These are phyloP conservation scores for Ctenosaura bakeri DNA, from an alignment of 2,797 vertebrate species.

Conservation along the genomic window DNA sequence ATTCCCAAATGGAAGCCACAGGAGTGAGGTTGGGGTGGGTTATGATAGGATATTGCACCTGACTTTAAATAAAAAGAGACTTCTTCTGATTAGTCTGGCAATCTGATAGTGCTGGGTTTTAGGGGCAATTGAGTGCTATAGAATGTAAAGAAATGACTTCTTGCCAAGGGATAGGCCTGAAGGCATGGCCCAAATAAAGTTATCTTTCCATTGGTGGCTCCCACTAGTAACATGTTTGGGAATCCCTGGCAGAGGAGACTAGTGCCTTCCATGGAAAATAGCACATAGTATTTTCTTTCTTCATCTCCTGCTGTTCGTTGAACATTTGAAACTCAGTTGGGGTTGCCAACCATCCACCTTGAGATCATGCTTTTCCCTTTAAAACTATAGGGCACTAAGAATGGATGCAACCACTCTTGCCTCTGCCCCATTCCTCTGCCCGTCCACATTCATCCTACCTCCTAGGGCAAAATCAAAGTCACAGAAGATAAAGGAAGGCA, in stretches of 20 bases:
- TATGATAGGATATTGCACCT: neutral
- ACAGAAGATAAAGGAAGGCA: neutral
- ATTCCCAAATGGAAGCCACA: constrained; percentile 15
- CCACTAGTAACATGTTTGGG: constrained; percentile 2
- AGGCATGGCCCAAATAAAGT: neutral
- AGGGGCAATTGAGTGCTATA: neutral
- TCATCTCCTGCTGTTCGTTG: constrained; percentile 31
- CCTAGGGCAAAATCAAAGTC: constrained; percentile 3
- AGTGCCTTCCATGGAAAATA: constrained; percentile 42
- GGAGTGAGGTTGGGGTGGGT: neutral
- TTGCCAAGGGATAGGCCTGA: neutral
- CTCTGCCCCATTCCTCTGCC: neutral
- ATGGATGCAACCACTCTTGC: neutral
- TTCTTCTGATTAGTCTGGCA: neutral
- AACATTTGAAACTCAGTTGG: constrained; percentile 32
- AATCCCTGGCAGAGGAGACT: constrained; percentile 10
- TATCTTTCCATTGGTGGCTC: neutral
- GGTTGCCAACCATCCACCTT: constrained; percentile 4
- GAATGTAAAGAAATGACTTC: neutral
- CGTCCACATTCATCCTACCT: neutral
- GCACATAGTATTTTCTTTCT: constrained; percentile 26
- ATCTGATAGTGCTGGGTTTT: neutral
- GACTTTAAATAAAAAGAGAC: neutral
- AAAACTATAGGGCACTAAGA: neutral
- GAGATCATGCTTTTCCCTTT: constrained; percentile 8